Percentiles rank a stretch among this genome's conserved stretches.
Evolutionary conservation across 37 sponge, comb jelly and placozoan species (phyloP).

Genomic region (Theonella swinhoei): DNA sequence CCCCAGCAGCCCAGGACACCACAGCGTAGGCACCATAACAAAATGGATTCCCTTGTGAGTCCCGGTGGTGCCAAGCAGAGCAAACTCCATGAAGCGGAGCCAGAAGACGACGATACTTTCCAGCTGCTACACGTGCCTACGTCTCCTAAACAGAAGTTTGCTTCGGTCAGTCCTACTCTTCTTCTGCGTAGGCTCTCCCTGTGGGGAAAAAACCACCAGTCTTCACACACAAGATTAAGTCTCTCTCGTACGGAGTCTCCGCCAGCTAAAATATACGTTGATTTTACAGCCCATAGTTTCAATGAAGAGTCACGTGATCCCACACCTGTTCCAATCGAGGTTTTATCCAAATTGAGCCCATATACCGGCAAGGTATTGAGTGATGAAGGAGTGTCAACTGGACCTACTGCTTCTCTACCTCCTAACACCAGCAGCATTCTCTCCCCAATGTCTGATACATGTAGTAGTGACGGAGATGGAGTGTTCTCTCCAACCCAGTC

Average conservation of each 20-base stretch:
- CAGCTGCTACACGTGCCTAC: not conserved
- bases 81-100: not conserved
- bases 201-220: not conserved
- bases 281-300: not conserved
- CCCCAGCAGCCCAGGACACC: not conserved
- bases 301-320: not conserved
- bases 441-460: not conserved
- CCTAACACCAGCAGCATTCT: not conserved
- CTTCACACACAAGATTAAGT: no score
- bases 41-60: not conserved
- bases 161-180: not conserved
- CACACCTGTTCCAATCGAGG: not conserved
- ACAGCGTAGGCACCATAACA: not conserved
- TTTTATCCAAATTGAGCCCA: not conserved
- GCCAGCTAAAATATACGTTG: not conserved
- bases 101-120: not conserved
- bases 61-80: not conserved
- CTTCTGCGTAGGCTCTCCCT: not conserved
- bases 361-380: not conserved
- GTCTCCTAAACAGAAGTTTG: not conserved
- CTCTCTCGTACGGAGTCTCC: not conserved
- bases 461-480: not conserved
- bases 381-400: not conserved
- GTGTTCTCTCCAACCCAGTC: not conserved
- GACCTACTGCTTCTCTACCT: not conserved